Percentiles rank a stretch among this genome's conserved stretches.
Conservation (phyloP, 2,113 vertebrate genomes). For the Anseranas semipalmata region DNA sequence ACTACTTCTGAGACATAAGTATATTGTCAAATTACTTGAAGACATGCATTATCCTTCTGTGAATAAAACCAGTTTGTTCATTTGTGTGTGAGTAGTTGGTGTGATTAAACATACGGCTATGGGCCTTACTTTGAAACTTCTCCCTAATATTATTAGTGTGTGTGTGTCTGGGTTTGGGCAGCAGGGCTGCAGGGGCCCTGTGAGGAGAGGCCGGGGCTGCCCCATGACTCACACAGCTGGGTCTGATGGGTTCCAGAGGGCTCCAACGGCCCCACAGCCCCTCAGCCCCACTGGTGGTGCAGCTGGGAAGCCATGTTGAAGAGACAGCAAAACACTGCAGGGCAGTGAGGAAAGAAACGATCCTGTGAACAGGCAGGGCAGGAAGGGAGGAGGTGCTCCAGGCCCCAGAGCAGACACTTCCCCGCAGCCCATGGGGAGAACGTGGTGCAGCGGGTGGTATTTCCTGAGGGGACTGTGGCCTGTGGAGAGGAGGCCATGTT, state of each 20-base stretch:
- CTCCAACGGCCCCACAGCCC: rapidly evolving
- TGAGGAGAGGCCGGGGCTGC: neutral
- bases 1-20: neutral
- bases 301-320: rapidly evolving
- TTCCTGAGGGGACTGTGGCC: neutral
- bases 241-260: too few species aligned
- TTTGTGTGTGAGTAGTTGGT: neutral
- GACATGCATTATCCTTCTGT: rapidly evolving
- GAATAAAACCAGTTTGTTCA: neutral
- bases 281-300: rapidly evolving
- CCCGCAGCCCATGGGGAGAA: neutral
- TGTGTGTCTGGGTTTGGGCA: rapidly evolving
- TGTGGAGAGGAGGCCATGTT: rapidly evolving
- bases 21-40: neutral
- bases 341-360: too few species aligned
- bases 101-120: neutral
- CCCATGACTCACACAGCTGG: rapidly evolving
- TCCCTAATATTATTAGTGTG: rapidly evolving
- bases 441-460: neutral
- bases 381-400: neutral
- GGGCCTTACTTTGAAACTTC: neutral
- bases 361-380: rapidly evolving
- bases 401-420: neutral
- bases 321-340: rapidly evolving
- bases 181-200: neutral